phyloP scores from a whole-genome alignment of 1,140 invertebrate species.

The Aradophagus sp. region DNA sequence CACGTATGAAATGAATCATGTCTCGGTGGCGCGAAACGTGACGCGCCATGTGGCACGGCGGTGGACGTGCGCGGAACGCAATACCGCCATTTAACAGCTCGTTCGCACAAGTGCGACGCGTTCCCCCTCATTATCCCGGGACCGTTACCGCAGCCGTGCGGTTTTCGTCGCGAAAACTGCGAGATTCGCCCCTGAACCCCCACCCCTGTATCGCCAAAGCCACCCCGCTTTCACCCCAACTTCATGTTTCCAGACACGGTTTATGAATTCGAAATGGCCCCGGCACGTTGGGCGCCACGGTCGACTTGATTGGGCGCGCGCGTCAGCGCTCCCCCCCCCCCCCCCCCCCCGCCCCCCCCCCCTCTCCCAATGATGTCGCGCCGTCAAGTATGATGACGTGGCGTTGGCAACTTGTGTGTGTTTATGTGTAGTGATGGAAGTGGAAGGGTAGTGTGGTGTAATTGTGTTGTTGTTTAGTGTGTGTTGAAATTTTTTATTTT shows the following conservation, averaged over 20 bases:
- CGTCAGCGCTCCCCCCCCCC: neutral
- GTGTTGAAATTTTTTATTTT: too few species aligned
- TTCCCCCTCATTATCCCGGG: slow-evolving; percentile 35
- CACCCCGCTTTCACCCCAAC: too few species aligned
- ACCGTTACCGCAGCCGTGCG: slow-evolving; percentile 40
- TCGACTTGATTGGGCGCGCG: slow-evolving; percentile 23
- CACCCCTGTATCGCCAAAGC: too few species aligned
- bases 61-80: slow-evolving; percentile 47
- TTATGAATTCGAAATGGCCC: slow-evolving; percentile 44
- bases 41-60: slow-evolving; percentile 35
- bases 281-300: slow-evolving; percentile 26
- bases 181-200: slow-evolving; percentile 4
- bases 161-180: slow-evolving; percentile 33
- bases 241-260: slow-evolving; percentile 31
- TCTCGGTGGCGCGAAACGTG: slow-evolving; percentile 13
- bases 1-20: slow-evolving; percentile 51
- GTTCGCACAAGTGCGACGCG: slow-evolving; percentile 43
- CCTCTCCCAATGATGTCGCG: too few species aligned
- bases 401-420: too few species aligned
- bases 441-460: too few species aligned
- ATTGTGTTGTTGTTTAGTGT: too few species aligned
- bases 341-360: too few species aligned
- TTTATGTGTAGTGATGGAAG: too few species aligned
- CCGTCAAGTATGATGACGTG: too few species aligned
- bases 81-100: slow-evolving; percentile 56